Evolutionary conservation across 2,888 invertebrate genomes (phyloP), one percentile per base, ranked within the genome.

Genomic region (Isoperla grammatica): DNA sequence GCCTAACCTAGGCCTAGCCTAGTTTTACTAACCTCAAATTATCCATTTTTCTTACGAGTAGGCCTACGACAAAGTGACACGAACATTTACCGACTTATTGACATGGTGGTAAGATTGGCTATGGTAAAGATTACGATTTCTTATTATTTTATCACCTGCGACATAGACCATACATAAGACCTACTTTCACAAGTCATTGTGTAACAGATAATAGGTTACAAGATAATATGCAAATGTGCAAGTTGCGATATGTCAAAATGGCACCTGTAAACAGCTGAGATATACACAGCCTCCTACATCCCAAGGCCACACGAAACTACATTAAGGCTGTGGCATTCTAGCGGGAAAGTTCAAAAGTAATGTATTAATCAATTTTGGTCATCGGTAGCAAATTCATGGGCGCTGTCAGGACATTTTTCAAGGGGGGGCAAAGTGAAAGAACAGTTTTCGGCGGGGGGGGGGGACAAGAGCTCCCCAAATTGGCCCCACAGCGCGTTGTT

Each of bases 1-100:
- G 29, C 29, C 29, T 29, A 29, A 8, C 29, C 29, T 29, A 29
- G 46, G 12, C 15, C 15, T 45, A n/a, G 45, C 15, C 19, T 19
- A 15, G 49, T n/a, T 15, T 50, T 53, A 53, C 53, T 53, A 53
- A 53, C 53, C 53, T 53, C 53, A 53, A 53, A 53, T 37, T 53
- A 17, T 53, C 53, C 53, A 53, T 53, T 53, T 29, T 29, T 8
- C 29, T 29, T 4, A 6, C 29, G 29, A 29, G 29, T 29, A 6
- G 5, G 37, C 29, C 8, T 4, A 6, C 29, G 29, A 29, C 5
- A 6, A 6, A 4, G 37, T 15, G 53, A 39, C 39, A 39, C 45
- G 6, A 19, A 11, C 17, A 45, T 45, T 17, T 45, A 45, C 19
- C 11, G 19, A 17, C 17, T 17, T 20, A 20, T 19, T 12, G 20